phyloP scores from a whole-genome alignment of 2,888 invertebrate species.

The Koerneria pararmatus region DNA sequence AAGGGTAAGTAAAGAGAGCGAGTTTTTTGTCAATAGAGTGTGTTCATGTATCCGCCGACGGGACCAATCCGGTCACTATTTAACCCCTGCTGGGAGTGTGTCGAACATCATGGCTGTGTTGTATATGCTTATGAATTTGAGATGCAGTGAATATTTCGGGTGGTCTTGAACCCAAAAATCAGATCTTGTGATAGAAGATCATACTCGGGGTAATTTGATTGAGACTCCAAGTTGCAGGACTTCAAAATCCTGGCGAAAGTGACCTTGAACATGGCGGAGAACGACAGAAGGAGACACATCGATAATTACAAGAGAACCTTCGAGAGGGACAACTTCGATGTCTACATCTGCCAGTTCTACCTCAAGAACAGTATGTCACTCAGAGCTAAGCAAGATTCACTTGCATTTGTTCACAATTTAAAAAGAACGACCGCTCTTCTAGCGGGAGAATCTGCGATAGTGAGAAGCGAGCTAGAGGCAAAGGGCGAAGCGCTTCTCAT shows the following conservation, averaged over 20 bases:
- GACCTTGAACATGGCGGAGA: constrained; percentile 14
- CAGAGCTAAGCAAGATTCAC: neutral
- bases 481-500: neutral
- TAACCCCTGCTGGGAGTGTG: no score
- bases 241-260: constrained; percentile 15
- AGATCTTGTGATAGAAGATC: no score
- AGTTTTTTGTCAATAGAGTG: no score
- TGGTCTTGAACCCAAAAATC: no score
- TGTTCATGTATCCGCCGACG: no score
- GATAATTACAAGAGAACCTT: constrained; percentile 9
- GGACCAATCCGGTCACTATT: no score
- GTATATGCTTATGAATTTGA: no score
- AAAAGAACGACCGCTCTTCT: neutral
- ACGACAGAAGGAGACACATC: constrained; percentile 9
- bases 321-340: constrained; percentile 17
- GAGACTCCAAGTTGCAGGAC: constrained; percentile 18
- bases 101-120: no score
- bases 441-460: neutral
- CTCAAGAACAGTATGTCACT: constrained; percentile 15
- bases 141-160: no score
- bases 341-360: constrained; percentile 23
- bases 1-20: no score
- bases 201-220: no score
- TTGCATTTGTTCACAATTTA: neutral
- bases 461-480: neutral